Evolutionary conservation across 2,797 vertebrate species (phyloP).

Genomic region (Myioborus melanocephalus): DNA sequence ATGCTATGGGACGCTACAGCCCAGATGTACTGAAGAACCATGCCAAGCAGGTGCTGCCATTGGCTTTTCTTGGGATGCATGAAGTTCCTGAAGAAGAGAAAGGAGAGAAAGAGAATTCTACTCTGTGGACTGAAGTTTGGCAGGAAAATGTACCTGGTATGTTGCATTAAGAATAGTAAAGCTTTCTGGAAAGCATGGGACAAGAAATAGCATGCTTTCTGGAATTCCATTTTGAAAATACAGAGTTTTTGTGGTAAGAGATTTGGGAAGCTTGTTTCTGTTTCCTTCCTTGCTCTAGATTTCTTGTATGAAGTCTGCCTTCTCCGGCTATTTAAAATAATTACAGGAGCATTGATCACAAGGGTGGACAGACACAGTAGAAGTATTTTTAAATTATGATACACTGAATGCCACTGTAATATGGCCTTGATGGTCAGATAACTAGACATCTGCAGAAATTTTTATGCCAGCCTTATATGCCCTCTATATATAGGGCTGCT

Average conservation of each 20-base stretch:
- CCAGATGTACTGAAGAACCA: conserved; percentile 94
- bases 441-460: neutral
- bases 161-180: neutral
- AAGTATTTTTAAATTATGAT: neutral
- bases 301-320: neutral
- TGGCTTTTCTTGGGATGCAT: conserved; percentile 98
- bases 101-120: conserved; percentile 85
- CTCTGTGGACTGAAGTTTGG: conserved; percentile 94
- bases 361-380: neutral
- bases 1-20: conserved; percentile 94
- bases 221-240: neutral
- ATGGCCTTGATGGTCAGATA: neutral
- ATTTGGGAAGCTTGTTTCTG: neutral
- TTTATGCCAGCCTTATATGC: neutral
- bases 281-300: neutral
- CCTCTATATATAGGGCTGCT: neutral
- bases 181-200: neutral
- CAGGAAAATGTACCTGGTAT: conserved; percentile 97
- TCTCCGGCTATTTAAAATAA: neutral
- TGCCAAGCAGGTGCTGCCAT: conserved; percentile 85
- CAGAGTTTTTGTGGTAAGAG: neutral
- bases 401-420: neutral
- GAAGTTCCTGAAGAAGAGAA: conserved; percentile 88
- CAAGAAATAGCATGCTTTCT: neutral
- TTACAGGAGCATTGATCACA: neutral